Percentiles rank a stretch among this genome's conserved stretches.
phyloP scores from a whole-genome alignment of 2,888 invertebrate genomes.

The Tipula lateralis region DNA sequence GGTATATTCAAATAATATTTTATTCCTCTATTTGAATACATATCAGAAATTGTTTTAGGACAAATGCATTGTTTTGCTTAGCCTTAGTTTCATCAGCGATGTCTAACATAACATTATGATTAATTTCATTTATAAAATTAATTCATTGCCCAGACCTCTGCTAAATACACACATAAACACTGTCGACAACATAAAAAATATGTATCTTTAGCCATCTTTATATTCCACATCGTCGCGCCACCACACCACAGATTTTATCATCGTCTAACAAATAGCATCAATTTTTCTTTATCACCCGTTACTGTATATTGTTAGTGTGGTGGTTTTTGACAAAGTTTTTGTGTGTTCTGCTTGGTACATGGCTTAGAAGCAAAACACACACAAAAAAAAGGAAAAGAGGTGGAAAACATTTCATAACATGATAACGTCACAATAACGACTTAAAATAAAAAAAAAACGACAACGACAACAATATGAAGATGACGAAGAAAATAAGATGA shows the following conservation, averaged over 20 bases:
- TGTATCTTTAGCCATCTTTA: not conserved
- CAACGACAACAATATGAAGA: not conserved
- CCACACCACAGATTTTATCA: not conserved
- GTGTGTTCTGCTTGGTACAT: not conserved
- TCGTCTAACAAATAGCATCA: not conserved
- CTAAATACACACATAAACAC: not conserved
- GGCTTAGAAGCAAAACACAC: not conserved
- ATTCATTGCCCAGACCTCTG: not conserved
- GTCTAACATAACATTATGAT: not conserved
- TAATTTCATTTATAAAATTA: not conserved
- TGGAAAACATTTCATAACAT: conserved; percentile 11
- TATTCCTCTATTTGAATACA: no score
- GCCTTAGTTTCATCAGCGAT: no score
- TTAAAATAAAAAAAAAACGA: not conserved
- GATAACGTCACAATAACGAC: conserved; percentile 19
- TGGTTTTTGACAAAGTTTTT: not conserved
- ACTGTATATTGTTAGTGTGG: not conserved
- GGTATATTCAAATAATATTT: no score
- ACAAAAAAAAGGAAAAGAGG: not conserved
- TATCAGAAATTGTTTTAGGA: no score
- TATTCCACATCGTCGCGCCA: not conserved
- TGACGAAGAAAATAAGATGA: not conserved
- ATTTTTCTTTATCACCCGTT: conserved; percentile 14
- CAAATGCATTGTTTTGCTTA: no score
- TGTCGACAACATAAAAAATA: not conserved